These are phyloP conservation scores for Alsophila aescularia DNA, from an alignment of 2,888 invertebrate genomes.

Conservation along the genomic window DNA sequence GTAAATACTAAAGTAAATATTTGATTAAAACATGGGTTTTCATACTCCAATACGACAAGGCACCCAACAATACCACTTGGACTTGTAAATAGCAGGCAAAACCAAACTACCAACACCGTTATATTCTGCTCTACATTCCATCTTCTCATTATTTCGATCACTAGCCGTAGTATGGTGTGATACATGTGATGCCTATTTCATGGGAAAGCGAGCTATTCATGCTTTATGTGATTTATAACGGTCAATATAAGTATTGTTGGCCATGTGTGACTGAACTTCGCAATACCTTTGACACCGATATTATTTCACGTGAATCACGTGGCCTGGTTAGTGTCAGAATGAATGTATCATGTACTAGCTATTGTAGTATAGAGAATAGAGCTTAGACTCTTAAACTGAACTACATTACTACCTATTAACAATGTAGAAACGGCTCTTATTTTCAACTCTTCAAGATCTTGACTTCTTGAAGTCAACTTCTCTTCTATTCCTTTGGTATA, in stretches of 20 bases:
- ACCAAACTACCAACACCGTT: conserved; percentile 30
- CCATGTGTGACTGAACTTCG: conserved; percentile 33
- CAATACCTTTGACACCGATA: conserved; percentile 24
- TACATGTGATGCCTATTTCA: conserved; percentile 39
- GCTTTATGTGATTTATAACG: conserved; percentile 38
- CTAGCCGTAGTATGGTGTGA: conserved; percentile 29
- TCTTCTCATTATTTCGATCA: conserved; percentile 45
- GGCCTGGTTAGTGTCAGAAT: background rate
- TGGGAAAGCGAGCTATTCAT: conserved; percentile 36
- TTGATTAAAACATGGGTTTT: too few species aligned
- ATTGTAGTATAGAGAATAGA: too few species aligned
- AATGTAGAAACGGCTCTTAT: too few species aligned
- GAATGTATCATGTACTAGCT: too few species aligned
- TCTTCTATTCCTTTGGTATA: too few species aligned
- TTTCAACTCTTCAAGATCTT: too few species aligned
- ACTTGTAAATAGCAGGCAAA: background rate
- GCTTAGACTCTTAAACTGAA: too few species aligned
- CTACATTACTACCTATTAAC: too few species aligned
- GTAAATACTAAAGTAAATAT: too few species aligned
- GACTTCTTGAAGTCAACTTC: too few species aligned
- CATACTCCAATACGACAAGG: too few species aligned
- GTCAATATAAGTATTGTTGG: conserved; percentile 29
- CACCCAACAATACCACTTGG: too few species aligned
- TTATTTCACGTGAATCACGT: conserved; percentile 17
- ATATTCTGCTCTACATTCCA: conserved; percentile 35